Evolutionary conservation across 2,797 vertebrate genomes (phyloP).

Genomic region (Gallinago stenura): DNA sequence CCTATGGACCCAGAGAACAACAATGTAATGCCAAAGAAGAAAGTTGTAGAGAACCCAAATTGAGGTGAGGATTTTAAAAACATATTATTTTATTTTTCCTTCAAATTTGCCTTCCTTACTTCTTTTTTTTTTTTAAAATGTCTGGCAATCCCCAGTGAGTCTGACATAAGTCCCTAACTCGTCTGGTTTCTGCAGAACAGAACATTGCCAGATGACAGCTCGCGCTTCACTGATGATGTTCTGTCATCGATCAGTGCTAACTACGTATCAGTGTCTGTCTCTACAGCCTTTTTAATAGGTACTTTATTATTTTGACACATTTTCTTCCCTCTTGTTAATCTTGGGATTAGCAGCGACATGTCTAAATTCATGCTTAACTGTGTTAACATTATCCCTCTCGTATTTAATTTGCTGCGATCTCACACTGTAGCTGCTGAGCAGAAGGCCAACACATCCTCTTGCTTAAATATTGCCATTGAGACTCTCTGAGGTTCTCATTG

Average conservation of each 20-base stretch:
- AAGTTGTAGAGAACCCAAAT: not conserved
- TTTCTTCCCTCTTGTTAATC: conserved; percentile 41
- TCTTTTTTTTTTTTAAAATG: not conserved
- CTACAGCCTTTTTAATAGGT: conserved; percentile 29
- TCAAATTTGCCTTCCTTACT: not conserved
- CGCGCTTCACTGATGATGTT: not conserved
- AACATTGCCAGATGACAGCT: not conserved
- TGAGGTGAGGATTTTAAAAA: not conserved
- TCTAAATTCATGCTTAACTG: conserved; percentile 42
- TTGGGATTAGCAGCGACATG: conserved; percentile 30
- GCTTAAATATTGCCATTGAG: not conserved
- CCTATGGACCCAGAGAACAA: not conserved
- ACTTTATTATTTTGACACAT: conserved; percentile 50
- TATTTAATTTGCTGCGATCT: not conserved
- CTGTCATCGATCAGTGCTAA: not conserved
- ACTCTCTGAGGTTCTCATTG: not conserved
- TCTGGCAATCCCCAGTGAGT: not conserved
- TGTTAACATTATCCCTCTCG: conserved; percentile 41
- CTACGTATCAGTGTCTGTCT: conserved; percentile 30
- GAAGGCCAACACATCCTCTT: not conserved
- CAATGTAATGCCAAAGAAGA: not conserved
- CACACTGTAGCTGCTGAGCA: not conserved
- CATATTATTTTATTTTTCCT: not conserved
- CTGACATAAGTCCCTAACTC: not conserved
- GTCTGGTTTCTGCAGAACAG: not conserved